Evolutionary conservation across 2,888 invertebrate species (phyloP), one percentile per base, ranked within the genome.

Genomic region (Machimus atricapillus): DNA sequence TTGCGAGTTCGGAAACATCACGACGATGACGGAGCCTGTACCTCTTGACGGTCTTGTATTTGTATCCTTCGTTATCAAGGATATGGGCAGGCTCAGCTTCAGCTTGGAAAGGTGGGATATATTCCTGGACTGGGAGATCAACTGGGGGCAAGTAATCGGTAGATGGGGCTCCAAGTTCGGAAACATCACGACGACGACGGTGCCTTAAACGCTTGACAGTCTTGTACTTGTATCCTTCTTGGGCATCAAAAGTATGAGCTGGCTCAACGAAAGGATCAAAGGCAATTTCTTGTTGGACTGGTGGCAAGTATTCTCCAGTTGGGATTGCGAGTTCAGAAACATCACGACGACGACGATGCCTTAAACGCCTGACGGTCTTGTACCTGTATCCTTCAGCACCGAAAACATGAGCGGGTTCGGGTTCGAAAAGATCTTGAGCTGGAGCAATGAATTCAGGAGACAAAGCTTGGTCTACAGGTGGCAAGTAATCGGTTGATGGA

Each of bases 321-420:
- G 81, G 81, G 12, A 81, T 31, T 31, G 56, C 56, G 8, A 56
- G 81, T 56, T 81, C 81, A 0, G 81, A 66, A 73, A 74, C 85
- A 85, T 74, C 81, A 85, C 74, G 85, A 46, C 85, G 85, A 43
- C 73, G 74, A 85, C 85, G 85, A 16, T 58, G 31, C 31, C 74
- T 73, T 3, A 58, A 16, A 46, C 74, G 76, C 74, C 52, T 85
- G 16, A 85, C 74, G 2, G 85, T 85, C 46, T 40, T 43, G 85
- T 85, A 85, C 31, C n/a, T 27, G 74, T 85, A 85, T 46, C 85
- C 85, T 34, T 74, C 85, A 52, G 66, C 74, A 9, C 43, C 74
- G 31, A 66, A 46, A 46, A 14, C 19, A 74, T 46, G 46, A 74
- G 66, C 85, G 12, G 74, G 73, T 14, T 40, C 78, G 5, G 78